phyloP scores from a whole-genome alignment of 92 coral and sea anemone species.

The Meandrina meandrites region DNA sequence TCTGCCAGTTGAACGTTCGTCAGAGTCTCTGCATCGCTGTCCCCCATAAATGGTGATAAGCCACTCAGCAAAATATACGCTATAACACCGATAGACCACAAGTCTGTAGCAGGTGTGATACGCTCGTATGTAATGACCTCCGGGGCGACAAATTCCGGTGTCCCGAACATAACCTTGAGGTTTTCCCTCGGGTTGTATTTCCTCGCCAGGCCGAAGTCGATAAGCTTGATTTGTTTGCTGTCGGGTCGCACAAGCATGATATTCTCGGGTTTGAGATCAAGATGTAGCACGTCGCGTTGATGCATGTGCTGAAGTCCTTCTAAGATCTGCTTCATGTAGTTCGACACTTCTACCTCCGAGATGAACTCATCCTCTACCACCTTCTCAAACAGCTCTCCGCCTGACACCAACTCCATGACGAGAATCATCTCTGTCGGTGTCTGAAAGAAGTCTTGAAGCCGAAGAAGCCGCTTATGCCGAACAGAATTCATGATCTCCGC shows the following conservation, averaged over 20 bases:
- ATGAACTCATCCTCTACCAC: conserved; percentile 95
- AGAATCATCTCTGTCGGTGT: conserved; percentile 93
- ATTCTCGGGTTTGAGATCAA: conserved; percentile 96
- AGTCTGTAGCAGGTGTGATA: conserved; percentile 94
- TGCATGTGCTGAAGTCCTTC: conserved; percentile 97
- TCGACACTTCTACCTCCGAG: conserved; percentile 89
- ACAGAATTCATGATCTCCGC: conserved; percentile 85
- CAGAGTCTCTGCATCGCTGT: conserved; percentile 95
- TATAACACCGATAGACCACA: conserved; percentile 99
- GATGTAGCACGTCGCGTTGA: conserved; percentile 81
- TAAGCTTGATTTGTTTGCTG: conserved; percentile 90
- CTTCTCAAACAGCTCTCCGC: conserved; percentile 98
- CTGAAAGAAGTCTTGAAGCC: conserved; percentile 83
- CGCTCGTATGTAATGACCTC: conserved; percentile 93
- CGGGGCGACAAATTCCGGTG: conserved; percentile 99
- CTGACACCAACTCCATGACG: conserved; percentile 92
- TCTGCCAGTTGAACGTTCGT: conserved; percentile 87
- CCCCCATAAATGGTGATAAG: conserved; percentile 97
- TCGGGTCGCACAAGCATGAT: conserved; percentile 95
- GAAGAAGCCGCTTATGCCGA: conserved; percentile 80
- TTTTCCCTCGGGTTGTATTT: conserved; percentile 90
- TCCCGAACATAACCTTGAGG: conserved; percentile 97
- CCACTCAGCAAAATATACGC: conserved; percentile 97
- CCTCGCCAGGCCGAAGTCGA: conserved; percentile 97
- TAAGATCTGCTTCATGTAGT: conserved; percentile 92